Base-by-base conservation (phyloP, 1,140 invertebrate species). In the Drosophila triauraria region DNA sequence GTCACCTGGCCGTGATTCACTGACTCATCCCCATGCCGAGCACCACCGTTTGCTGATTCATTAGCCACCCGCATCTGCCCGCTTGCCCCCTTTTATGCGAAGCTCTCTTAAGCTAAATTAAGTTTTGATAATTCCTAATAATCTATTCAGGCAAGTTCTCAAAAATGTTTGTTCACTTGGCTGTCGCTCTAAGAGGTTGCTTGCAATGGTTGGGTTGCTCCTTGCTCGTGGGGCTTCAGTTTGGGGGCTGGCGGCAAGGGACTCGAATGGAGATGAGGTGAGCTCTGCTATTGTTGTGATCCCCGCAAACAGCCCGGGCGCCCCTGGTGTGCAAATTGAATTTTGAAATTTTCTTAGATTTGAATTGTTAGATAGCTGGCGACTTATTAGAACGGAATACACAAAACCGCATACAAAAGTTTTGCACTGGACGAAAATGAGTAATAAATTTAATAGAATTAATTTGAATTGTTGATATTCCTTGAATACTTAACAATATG, bases 41-140 rank as follows among this genome's bases (percentile, higher is more conserved):
- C 7, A 17, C 51, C 30, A n/a, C 32, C 4, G 32, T 15, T 44
- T 65, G 35, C 48, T 44, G 62, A 68, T 84, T 88, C 85, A 88
- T 88, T 88, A 90, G 72, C 64, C 50, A 38, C 78, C 59, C 78
- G 75, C 60, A 46, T 76, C 23, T 48, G 20, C 42, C 44, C 32
- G 42, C 30, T 32, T 47, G 10, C n/a, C 58, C 42, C 38, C 63
- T 27, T 47, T 65, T 72, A 5, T 12, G 46, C 6, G 56, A 27
- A 35, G 40, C 38, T 58, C 80, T 79, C 78, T 79, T 87, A 72
- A 91, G 83, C 83, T 85, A 88, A 91, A 91, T 88, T 88, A 91
- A 91, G 88, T 91, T 91, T 78, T 78, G 76, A 91, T 91, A 91
- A 91, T 91, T 88, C 88, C 84, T 85, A 91, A 91, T 91, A 91